These are phyloP conservation scores for Micropoecilia bifurca DNA, from an alignment of 2,797 vertebrate species.

Conservation along the genomic window DNA sequence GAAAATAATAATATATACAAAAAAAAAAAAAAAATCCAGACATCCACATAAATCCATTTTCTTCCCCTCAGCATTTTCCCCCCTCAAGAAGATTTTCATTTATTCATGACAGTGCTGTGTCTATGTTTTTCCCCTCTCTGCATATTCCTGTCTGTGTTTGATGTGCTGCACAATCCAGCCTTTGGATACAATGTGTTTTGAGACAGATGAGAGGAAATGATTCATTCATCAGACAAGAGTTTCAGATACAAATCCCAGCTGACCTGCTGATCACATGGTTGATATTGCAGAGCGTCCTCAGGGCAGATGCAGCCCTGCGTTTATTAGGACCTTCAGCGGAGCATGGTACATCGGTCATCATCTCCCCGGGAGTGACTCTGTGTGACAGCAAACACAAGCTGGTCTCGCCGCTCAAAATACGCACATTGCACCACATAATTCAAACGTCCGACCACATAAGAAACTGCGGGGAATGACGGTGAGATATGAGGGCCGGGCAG, in stretches of 20 bases:
- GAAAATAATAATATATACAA: background rate
- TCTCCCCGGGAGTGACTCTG: slow-evolving; percentile 46
- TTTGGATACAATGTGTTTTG: slow-evolving; percentile 59
- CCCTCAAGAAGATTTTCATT: slow-evolving; percentile 50
- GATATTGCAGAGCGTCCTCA: slow-evolving; percentile 58
- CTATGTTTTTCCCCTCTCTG: slow-evolving; percentile 37
- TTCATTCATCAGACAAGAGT: slow-evolving; percentile 67
- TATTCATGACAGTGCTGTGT: slow-evolving; percentile 53
- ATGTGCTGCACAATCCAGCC: slow-evolving; percentile 57
- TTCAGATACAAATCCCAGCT: slow-evolving; percentile 54
- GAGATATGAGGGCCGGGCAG: slow-evolving; percentile 44
- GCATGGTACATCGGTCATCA: slow-evolving; percentile 52
- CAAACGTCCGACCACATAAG: slow-evolving; percentile 64
- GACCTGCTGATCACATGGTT: slow-evolving; percentile 67
- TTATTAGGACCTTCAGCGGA: slow-evolving; percentile 62
- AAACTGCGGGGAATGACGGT: slow-evolving; percentile 46
- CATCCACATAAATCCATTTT: slow-evolving; percentile 42
- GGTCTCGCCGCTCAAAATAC: slow-evolving; percentile 50
- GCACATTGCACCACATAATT: slow-evolving; percentile 54
- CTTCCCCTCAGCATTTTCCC: slow-evolving; percentile 40
- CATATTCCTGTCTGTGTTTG: slow-evolving; percentile 56
- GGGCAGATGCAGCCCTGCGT: slow-evolving; percentile 25
- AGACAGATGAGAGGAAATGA: slow-evolving; percentile 71
- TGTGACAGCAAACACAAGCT: slow-evolving; percentile 60
- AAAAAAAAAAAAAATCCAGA: slow-evolving; percentile 27